Evolutionary conservation across 2,797 vertebrate genomes (phyloP), one percentile per base, ranked within the genome.

Genomic region (Parotocinclus haroldoi): DNA sequence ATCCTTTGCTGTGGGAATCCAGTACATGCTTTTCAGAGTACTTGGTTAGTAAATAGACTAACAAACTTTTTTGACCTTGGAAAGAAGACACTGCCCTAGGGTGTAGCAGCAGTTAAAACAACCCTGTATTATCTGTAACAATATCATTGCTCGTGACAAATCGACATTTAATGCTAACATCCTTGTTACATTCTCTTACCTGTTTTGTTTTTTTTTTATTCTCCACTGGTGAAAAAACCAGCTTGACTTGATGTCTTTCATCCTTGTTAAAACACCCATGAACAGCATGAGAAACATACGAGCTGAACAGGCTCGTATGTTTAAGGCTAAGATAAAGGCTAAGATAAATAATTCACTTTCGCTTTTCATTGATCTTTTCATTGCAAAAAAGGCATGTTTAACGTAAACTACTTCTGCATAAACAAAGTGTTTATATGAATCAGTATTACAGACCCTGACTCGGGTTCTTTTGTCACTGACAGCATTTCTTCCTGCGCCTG

Each of bases 401-500:
- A 27, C 27, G 2, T 27, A 27, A 2, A 27, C 27, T 27, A 27
- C 27, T 27, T 27, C 5, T 27, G 5, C 27, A 27, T 27, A 27
- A 27, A 27, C 27, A 27, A 27, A 27, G 27, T 5, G 5, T 2
- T 27, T 27, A 5, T 27, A 27, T 27, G 27, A 27, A 27, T 27
- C 27, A 27, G 27, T 27, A 27, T 27, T 27, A 27, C 27, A 27
- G n/a, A n/a, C n/a, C 27, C 27, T 27, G 5, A 27, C 5, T 27
- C 27, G 12, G 13, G 13, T 12, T 13, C 5, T 46, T 50, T 13
- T 40, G 17, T 72, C 37, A 13, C 36, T 56, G 1, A n/a, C 58
- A 98, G 96, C 95, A 0, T 98, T 96, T 89, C 87, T 98, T 83
- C 95, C 95, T 0, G 92, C 93, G 0, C 96, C 96, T 0, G 90